phyloP scores from a whole-genome alignment of 1,140 invertebrate species.

The Stegodyphus mimosarum region DNA sequence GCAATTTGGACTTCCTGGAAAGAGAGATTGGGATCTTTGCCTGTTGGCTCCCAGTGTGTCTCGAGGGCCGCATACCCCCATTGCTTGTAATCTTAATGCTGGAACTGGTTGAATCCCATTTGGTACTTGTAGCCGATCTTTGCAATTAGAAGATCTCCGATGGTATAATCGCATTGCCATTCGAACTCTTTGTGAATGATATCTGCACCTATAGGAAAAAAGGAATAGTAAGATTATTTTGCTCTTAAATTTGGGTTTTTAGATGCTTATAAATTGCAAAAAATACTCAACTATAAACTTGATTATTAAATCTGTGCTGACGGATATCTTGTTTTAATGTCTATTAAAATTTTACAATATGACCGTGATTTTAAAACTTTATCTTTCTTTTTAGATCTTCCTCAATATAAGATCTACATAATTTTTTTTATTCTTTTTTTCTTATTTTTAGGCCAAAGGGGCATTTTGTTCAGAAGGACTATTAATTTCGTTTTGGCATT shows the following conservation, averaged over 20 bases:
- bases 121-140: slow-evolving; percentile 25
- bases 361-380: too few species aligned
- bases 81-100: slow-evolving; percentile 8
- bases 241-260: not conserved
- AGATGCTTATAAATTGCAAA: not conserved
- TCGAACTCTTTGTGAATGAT: slow-evolving; percentile 1
- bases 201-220: slow-evolving; percentile 10
- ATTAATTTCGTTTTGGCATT: too few species aligned
- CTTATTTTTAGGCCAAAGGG: too few species aligned
- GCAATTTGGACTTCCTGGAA: slow-evolving; percentile 36
- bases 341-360: too few species aligned
- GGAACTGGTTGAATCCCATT: slow-evolving; percentile 13
- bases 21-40: slow-evolving; percentile 42
- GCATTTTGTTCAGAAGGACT: too few species aligned
- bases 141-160: slow-evolving; percentile 28
- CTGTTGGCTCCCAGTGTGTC: slow-evolving; percentile 30
- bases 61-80: slow-evolving; percentile 31
- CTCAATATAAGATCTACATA: too few species aligned
- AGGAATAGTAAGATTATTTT: not conserved
- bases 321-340: too few species aligned
- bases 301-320: too few species aligned
- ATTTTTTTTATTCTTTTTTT: too few species aligned
- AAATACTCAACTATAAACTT: too few species aligned
- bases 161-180: slow-evolving; percentile 49
- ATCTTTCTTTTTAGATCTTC: too few species aligned